Evolutionary conservation across 2,113 vertebrate species (phyloP), one percentile per base, ranked within the genome.

Genomic region (Rissa tridactyla): DNA sequence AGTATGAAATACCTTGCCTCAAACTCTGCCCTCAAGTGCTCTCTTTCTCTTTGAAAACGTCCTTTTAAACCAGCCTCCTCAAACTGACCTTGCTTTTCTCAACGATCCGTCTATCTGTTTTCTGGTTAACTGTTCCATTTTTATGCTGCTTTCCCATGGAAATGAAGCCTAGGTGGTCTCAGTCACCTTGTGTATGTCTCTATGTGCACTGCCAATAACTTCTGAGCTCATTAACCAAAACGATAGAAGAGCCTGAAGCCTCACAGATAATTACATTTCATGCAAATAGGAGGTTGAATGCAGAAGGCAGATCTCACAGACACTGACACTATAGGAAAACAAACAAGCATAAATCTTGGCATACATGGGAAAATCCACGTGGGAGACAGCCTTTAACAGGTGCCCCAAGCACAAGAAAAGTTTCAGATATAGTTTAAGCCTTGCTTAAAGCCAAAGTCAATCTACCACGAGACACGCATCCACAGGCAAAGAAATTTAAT

Each of bases 141-240:
- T 72, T 57, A n/a, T 3, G 1, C 44, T 57, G 11, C 13, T 89
- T 87, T 89, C 20, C 42, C 9, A 25, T 3, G 23, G 44, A 95
- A 91, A 87, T 79, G 42, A 82, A 93, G 44, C 44, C 12, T 75
- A n/a, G 38, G 38, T 91, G 61, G 73, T 52, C 55, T 81, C 62
- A 58, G 19, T 51, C 42, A 51, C 64, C 32, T 29, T 82, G 47
- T 34, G 5, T 10, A 29, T 52, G 26, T 46, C 65, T 82, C 9
- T 34, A 5, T 27, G 32, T 40, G 27, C 65, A 40, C 21, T 0
- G 0, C n/a, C 57, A 71, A 55, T 71, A 94, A 85, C 49, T 92
- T 75, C 89, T 84, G 83, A 87, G 81, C n/a, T 95, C 80, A 84
- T 96, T 92, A 91, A 84, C 34, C 69, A 68, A 87, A 94, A 76